Base-by-base conservation (phyloP, 1,140 invertebrate species). In the Rhyzopertha dominica region DNA sequence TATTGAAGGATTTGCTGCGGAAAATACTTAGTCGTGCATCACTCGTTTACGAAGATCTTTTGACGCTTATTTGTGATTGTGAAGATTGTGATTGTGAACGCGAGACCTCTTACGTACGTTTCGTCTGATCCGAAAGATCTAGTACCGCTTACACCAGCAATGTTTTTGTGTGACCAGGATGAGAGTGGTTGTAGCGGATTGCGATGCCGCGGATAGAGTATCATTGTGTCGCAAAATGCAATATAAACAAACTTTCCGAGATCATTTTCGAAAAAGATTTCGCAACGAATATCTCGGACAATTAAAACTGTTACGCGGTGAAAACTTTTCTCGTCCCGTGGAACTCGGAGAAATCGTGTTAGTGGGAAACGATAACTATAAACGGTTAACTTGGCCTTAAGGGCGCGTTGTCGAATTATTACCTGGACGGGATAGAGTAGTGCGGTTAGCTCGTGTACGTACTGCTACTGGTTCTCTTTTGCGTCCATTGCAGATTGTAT, bases 81-180 rank as follows among this genome's bases (percentile, higher is more conserved):
- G 61, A 64, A 53, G 42, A 42, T 12, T n/a, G n/a, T n/a, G n/a
- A 40, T 56, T 14, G 30, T 69, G 3, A 63, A 43, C 23, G 5
- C 44, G 7, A 8, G 42, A 20, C 42, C 42, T 20, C 9, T 44
- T 5, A 44, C 42, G 5, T 44, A 40, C 20, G 24, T 44, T 13
- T 43, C 29, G 16, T 14, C 31, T 4, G 26, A 43, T 14, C 5
- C 25, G 13, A 22, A 14, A 4, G 35, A 44, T 4, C 18, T 44
- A 23, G 14, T 39, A 42, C 35, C 35, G 4, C 18, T 44, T 8
- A 44, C 43, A n/a, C 43, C 34, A 9, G 36, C 16, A 23, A 44
- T 42, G 36, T 44, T 43, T 44, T 13, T 28, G 17, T 12, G 17
- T 5, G 35, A n/a, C n/a, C n/a, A 44, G 7, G 43, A 37, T n/a